phyloP scores from a whole-genome alignment of 2,888 invertebrate genomes.

The Gymnosoma rotundatum region DNA sequence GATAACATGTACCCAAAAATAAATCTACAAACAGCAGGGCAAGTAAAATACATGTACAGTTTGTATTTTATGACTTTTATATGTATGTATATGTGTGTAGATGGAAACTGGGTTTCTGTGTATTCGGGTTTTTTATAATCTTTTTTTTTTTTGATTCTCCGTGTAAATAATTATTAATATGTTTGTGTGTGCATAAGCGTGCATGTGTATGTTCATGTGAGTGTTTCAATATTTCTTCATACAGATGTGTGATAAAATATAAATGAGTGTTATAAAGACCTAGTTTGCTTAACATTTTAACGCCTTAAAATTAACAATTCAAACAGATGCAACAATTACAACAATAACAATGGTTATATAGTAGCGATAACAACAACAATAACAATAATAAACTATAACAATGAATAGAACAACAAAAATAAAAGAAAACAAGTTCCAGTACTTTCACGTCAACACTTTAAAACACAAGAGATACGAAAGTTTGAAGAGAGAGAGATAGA shows the following conservation, averaged over 20 bases:
- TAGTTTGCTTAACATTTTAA: slow-evolving; percentile 70
- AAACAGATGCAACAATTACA: slow-evolving; percentile 63
- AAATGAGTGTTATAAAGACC: slow-evolving; percentile 69
- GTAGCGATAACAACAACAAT: slow-evolving; percentile 22
- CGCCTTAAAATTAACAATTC: slow-evolving; percentile 70
- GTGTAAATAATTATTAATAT: not conserved
- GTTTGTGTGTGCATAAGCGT: not conserved
- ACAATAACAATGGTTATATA: slow-evolving; percentile 28
- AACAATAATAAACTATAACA: slow-evolving; percentile 26
- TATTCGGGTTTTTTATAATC: not conserved
- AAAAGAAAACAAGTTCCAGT: slow-evolving; percentile 57
- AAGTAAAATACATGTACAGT: not conserved
- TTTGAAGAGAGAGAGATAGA: too few species aligned
- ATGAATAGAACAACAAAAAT: slow-evolving; percentile 24
- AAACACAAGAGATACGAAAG: not conserved
- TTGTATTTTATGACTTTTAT: not conserved
- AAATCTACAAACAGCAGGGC: not conserved
- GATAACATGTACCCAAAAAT: slow-evolving; percentile 11
- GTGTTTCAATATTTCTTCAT: slow-evolving; percentile 30
- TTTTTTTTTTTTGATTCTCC: not conserved
- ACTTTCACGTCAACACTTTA: slow-evolving; percentile 70
- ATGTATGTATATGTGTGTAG: not conserved
- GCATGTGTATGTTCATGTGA: not conserved
- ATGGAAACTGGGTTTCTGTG: slow-evolving; percentile 11
- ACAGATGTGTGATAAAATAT: slow-evolving; percentile 59